Conservation (phyloP, 2,797 vertebrate species). For the Hylomyscus alleni region DNA sequence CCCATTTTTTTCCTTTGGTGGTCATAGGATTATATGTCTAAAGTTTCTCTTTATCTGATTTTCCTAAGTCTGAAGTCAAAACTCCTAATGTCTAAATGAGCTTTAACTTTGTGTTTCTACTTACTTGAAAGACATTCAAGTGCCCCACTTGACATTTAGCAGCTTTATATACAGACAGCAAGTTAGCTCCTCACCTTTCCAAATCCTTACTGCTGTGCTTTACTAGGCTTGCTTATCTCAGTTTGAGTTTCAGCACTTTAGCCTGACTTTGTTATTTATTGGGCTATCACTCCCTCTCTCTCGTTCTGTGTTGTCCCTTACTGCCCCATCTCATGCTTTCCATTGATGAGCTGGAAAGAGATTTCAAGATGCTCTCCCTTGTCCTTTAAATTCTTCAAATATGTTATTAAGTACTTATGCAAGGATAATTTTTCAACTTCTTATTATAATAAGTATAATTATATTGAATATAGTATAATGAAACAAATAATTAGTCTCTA, state of each 20-base stretch:
- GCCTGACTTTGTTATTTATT: not conserved
- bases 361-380: not conserved
- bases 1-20: not conserved
- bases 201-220: not conserved
- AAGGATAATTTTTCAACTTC: conserved; percentile 9
- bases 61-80: not conserved
- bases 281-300: not conserved
- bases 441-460: conserved; percentile 27
- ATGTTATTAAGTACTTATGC: conserved; percentile 8
- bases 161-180: conserved; percentile 24
- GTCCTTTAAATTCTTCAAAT: conserved; percentile 1
- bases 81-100: conserved; percentile 1
- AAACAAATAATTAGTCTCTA: not conserved
- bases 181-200: not conserved
- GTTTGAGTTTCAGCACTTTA: conserved; percentile 18
- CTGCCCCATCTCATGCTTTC: not conserved
- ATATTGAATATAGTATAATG: conserved; percentile 38
- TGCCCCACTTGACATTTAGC: not conserved
- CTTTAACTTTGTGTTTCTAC: conserved; percentile 42
- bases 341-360: conserved; percentile 27
- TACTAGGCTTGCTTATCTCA: not conserved
- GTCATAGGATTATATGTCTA: conserved; percentile 28
- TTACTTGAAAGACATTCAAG: not conserved
- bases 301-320: conserved; percentile 6
- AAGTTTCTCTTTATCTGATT: not conserved